Base-by-base conservation (phyloP, 1,140 invertebrate genomes). In the Zaprionus lachaisei region DNA sequence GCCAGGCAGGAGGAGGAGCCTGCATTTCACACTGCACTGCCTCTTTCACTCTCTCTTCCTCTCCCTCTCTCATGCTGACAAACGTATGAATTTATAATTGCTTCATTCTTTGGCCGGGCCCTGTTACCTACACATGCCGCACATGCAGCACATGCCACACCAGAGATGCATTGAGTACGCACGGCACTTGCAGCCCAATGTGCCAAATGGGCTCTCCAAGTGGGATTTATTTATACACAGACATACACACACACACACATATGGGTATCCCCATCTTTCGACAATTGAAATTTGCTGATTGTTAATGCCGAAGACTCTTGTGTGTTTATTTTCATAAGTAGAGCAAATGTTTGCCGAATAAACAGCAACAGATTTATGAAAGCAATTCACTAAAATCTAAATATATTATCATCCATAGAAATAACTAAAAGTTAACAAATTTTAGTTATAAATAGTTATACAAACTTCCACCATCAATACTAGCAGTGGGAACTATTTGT, bases 11-110 rank as follows among this genome's bases (percentile, higher is more conserved):
- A 75, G 68, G 80, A n/a, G 66, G 41, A 75, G 65, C 79, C 44
- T 71, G 72, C 74, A 79, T 68, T 62, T 68, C 44, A 54, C 20
- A 57, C 80, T 49, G 51, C 22, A 37, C 37, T 15, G 24, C n/a
- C 38, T 31, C 26, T 49, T 5, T 49, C 24, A 34, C 28, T 7
- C 22, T 5, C 26, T 74, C 54, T 73, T 54, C 15, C 47, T 24
- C 38, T 38, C 28, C 38, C 51, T 26, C 72, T 54, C 7, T 9
- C 47, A 51, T 14, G 20, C 47, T 51, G 72, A 12, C 72, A 38
- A 55, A 14, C 58, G 72, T 71, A 84, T 89, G 81, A 89, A 89
- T 89, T 84, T 84, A 90, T 90, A 89, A 89, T 89, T 89, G 84
- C 72, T 84, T 84, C 81, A 90, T 79, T 79, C 70, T 71, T 85